phyloP scores from a whole-genome alignment of 2,113 vertebrate genomes.

The rabbit (Oryctolagus cuniculus) region DNA sequence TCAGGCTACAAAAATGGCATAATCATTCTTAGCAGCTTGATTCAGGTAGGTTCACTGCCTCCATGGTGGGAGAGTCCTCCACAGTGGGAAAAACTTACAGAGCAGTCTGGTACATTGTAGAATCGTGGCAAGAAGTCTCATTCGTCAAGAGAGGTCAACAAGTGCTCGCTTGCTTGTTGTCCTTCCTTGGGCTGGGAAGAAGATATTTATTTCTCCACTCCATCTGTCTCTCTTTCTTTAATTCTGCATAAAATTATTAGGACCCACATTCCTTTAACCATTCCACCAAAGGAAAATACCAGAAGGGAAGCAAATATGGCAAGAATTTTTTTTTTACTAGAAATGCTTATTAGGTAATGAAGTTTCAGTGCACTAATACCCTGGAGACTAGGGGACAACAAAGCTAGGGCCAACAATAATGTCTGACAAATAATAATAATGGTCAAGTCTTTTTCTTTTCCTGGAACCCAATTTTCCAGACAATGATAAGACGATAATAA shows the following conservation, averaged over 20 bases:
- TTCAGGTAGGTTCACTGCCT: neutral
- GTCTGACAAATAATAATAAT: neutral
- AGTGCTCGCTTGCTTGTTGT: neutral
- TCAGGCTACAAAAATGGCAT: neutral
- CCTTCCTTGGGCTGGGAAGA: neutral
- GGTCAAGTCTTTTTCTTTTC: neutral
- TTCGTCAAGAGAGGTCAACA: neutral
- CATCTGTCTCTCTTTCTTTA: conserved; percentile 2
- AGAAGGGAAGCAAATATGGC: conserved; percentile 25
- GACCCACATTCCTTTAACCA: conserved; percentile 42
- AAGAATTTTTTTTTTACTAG: neutral
- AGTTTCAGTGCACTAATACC: neutral
- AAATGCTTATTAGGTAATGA: conserved; percentile 44
- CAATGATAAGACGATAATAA: neutral
- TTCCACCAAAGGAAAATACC: conserved; percentile 26
- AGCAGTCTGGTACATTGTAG: neutral
- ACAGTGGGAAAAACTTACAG: neutral
- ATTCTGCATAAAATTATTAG: conserved; percentile 29
- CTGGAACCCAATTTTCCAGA: conserved; percentile 4
- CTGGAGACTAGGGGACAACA: neutral
- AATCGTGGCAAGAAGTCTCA: neutral
- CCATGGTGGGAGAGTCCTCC: fast-evolving
- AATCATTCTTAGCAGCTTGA: neutral
- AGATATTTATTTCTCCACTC: neutral
- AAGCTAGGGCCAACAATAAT: neutral